phyloP scores from a whole-genome alignment of 2,888 invertebrate species.

The Apomyelois bistriatella region DNA sequence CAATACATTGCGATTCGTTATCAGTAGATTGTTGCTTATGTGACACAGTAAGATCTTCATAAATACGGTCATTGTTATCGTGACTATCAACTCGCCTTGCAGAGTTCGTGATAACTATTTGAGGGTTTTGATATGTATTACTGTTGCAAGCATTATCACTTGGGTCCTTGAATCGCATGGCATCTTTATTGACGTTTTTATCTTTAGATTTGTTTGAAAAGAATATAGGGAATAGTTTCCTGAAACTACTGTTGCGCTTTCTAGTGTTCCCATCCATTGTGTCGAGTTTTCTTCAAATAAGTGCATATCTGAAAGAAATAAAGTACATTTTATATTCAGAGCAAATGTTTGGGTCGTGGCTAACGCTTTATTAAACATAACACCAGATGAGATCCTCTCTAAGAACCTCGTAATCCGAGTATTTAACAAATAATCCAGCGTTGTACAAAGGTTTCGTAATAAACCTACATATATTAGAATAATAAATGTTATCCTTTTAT shows the following conservation, averaged over 20 bases:
- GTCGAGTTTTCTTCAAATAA: background rate
- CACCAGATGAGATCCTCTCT: background rate
- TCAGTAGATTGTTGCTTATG: slow-evolving; percentile 29
- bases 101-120: slow-evolving; percentile 35
- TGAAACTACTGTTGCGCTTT: slow-evolving; percentile 60
- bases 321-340: background rate
- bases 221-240: slow-evolving; percentile 65
- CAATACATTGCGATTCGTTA: slow-evolving; percentile 35
- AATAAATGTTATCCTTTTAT: slow-evolving; percentile 1
- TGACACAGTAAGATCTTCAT: slow-evolving; percentile 58
- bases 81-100: slow-evolving; percentile 31
- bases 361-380: slow-evolving; percentile 1
- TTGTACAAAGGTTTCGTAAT: background rate
- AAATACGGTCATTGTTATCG: slow-evolving; percentile 52
- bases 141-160: slow-evolving; percentile 28
- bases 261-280: slow-evolving; percentile 58
- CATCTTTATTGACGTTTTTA: slow-evolving; percentile 43
- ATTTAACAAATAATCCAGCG: background rate
- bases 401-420: slow-evolving; percentile 1
- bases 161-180: slow-evolving; percentile 25
- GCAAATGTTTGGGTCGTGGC: background rate
- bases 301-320: slow-evolving; percentile 28
- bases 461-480: background rate
- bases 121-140: slow-evolving; percentile 63
- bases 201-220: slow-evolving; percentile 57